phyloP scores from a whole-genome alignment of 2,797 vertebrate genomes.

The Anniella stebbinsi region DNA sequence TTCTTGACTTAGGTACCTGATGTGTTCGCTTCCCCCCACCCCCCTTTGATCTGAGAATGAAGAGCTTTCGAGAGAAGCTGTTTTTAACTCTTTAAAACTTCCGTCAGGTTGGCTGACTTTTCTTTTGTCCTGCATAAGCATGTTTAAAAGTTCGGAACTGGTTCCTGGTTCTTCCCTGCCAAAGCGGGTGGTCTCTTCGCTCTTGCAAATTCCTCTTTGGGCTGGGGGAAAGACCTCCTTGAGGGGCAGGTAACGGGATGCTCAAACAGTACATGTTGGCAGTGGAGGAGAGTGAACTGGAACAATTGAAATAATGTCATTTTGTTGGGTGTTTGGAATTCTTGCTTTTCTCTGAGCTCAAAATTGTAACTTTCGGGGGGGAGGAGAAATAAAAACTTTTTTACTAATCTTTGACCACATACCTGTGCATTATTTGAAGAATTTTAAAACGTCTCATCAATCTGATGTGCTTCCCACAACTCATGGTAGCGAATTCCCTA shows the following conservation, averaged over 20 bases:
- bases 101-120: slow-evolving; percentile 5
- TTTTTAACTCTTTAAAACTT: slow-evolving; percentile 52
- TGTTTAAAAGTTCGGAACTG: slow-evolving; percentile 57
- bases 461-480: not conserved
- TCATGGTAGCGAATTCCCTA: not conserved
- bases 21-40: too few species aligned
- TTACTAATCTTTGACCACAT: slow-evolving; percentile 63
- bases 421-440: not conserved
- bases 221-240: too few species aligned
- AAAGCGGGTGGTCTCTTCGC: not conserved
- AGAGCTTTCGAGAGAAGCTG: slow-evolving; percentile 41
- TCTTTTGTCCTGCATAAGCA: slow-evolving; percentile 64
- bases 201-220: not conserved
- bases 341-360: slow-evolving; percentile 7
- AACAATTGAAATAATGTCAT: not conserved
- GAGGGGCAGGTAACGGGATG: rapidly evolving
- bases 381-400: slow-evolving; percentile 55
- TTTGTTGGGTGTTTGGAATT: slow-evolving; percentile 20
- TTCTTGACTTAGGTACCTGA: slow-evolving; percentile 21
- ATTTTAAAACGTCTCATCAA: not conserved
- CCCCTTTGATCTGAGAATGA: not conserved
- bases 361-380: slow-evolving; percentile 20
- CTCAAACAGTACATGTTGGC: not conserved
- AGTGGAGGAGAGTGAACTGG: not conserved
- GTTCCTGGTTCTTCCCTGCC: not conserved